A percentile compares a stretch with the other conserved stretches of the same genome.
phyloP scores from a whole-genome alignment of 1,140 invertebrate genomes.

The Lasioglossum albipes region DNA sequence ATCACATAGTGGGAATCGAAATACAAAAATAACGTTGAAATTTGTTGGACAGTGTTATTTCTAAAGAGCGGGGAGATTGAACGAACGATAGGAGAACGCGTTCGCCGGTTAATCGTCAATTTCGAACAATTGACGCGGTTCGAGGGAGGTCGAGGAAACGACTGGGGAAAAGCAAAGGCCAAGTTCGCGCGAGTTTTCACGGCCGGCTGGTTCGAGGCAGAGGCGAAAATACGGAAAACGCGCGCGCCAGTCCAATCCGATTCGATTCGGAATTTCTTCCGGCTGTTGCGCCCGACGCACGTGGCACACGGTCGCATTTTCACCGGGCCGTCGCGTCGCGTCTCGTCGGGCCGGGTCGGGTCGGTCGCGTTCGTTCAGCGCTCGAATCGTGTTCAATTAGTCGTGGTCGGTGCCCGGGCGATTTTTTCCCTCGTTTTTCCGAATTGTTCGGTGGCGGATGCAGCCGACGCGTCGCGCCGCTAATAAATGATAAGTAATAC shows the following conservation, averaged over 20 bases:
- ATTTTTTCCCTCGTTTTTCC: not conserved
- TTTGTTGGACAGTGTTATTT: too few relatives aligned
- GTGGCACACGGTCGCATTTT: slow-evolving; percentile 48
- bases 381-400: slow-evolving; percentile 62
- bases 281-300: slow-evolving; percentile 53
- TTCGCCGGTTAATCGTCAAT: not conserved
- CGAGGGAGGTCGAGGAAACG: not conserved
- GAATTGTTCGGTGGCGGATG: not conserved
- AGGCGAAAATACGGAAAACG: slow-evolving; percentile 35
- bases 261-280: slow-evolving; percentile 61
- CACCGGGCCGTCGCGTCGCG: slow-evolving; percentile 22
- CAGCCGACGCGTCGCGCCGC: not conserved
- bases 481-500: not conserved
- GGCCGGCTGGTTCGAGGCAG: slow-evolving; percentile 30
- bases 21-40: too few relatives aligned
- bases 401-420: slow-evolving; percentile 18
- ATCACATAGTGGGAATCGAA: too few relatives aligned
- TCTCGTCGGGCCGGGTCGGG: too few relatives aligned
- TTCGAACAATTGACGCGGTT: too few relatives aligned
- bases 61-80: too few relatives aligned
- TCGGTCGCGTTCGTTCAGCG: slow-evolving; percentile 58
- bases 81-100: too few relatives aligned
- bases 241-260: slow-evolving; percentile 49
- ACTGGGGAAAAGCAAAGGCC: not conserved
- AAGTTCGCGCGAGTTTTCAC: not conserved